Evolutionary conservation across 2,888 invertebrate species (phyloP).

Genomic region (Andricus quercusramuli): DNA sequence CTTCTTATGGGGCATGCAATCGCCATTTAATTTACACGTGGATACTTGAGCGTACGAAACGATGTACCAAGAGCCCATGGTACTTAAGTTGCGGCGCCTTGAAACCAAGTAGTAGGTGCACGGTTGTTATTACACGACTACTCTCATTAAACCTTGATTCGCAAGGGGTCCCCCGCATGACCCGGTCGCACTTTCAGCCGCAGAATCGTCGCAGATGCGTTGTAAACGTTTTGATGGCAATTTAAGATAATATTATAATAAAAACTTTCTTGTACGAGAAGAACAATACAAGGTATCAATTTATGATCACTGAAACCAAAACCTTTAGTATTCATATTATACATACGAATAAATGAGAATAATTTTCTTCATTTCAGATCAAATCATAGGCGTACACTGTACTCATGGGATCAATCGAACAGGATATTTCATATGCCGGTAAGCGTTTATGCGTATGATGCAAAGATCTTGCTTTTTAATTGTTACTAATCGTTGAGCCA

Average conservation of each 20-base stretch:
- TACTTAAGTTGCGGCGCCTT: constrained; percentile 37
- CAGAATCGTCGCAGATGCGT: constrained; percentile 64
- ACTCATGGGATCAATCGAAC: constrained; percentile 91
- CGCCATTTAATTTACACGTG: constrained; percentile 16
- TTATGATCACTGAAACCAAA: constrained; percentile 64
- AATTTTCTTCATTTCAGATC: constrained; percentile 80
- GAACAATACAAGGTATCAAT: constrained; percentile 60
- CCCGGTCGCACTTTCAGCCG: constrained; percentile 37
- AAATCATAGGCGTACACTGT: constrained; percentile 89
- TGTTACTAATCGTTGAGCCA: not conserved
- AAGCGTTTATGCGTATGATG: constrained; percentile 62
- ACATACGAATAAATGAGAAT: not conserved
- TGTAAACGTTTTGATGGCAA: constrained; percentile 65
- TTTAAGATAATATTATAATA: constrained; percentile 72
- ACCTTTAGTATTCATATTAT: not conserved
- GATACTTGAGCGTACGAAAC: constrained; percentile 1
- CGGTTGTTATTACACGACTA: constrained; percentile 57
- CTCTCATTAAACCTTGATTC: constrained; percentile 53
- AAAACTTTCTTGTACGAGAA: constrained; percentile 59
- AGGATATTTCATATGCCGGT: constrained; percentile 88
- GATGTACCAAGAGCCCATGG: constrained; percentile 5
- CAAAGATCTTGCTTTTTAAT: not conserved
- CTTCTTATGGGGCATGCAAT: constrained; percentile 7
- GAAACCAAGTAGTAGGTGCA: constrained; percentile 41
- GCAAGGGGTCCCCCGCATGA: constrained; percentile 43